Evolutionary conservation across 2,888 invertebrate species (phyloP), one percentile per base, ranked within the genome.

Genomic region (Tethea ocularis): DNA sequence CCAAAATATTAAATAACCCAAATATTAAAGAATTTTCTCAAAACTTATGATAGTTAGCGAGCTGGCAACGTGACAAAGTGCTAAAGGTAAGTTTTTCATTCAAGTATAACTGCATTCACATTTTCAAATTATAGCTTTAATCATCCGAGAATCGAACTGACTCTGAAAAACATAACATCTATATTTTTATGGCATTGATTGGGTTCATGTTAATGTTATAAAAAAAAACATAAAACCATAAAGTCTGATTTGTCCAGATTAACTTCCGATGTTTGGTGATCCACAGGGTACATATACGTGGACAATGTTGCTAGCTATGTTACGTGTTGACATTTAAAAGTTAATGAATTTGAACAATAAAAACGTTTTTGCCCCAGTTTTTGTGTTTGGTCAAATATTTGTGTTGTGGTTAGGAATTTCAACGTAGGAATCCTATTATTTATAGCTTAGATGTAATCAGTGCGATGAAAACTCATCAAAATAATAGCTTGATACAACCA

Each of bases 261-360:
- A 46, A 46, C 10, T 20, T 26, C 53, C 36, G 17, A 57, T 57
- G 54, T 53, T 57, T 56, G 20, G 38, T 55, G 54, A 57, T 52
- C 57, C 53, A 57, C 46, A 10, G 33, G 11, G 33, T 33, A 33
- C 8, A 8, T 46, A 46, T 46, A 46, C 17, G 33, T 20, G n/a
- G 46, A 46, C 20, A 20, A 46, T 46, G 46, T 46, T 20, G 46
- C 46, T 15, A 46, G 46, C 41, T 46, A 46, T 46, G 46, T n/a
- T 46, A 46, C 46, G 20, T 17, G 54, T 57, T 38, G 59, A n/a
- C 57, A 29, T 56, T 41, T 52, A 46, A 54, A 52, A 65, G 66
- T 54, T 53, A 65, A 67, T 69, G 64, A 46, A 46, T 46, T n/a
- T 69, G 29, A 51, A 54, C 52, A 56, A 61, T 67, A 67, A 69